Evolutionary conservation across 2,888 invertebrate species (phyloP), one percentile per base, ranked within the genome.

Genomic region (Caenorhabditis afra): DNA sequence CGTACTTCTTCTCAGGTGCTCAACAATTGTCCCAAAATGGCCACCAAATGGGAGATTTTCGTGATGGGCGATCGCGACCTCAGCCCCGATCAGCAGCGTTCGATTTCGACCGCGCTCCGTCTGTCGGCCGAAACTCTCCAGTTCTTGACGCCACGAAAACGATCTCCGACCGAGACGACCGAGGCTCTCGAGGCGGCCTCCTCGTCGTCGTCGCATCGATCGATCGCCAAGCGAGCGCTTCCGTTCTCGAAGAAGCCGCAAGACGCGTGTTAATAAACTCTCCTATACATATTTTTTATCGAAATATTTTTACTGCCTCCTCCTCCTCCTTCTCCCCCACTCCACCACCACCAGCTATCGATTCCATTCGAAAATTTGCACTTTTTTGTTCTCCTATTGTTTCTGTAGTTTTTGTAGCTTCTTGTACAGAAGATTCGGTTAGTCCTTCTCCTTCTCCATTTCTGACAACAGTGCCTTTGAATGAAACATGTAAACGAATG

Each of bases 21-120:
- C 20, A 67, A 47, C 20, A 75, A 67, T 12, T 61, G 50, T 29
- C 61, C 75, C 4, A 39, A 45, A 23, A 61, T 75, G 61, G 52
- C 75, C 1, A 75, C 75, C 1, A 75, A 75, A 62, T 75, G 75
- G 75, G 75, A 75, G 20, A 68, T 75, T 14, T 67, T 75, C 57
- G 75, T 67, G 18, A 62, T 75, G 61, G 75, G 75, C 4, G 67
- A 75, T 20, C 61, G 55, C 8, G n/a, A 22, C 18, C 22, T 75
- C 53, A 61, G 39, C 4, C 39, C 49, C 0, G 61, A 53, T 4
- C 2, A 8, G 0, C 59, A 55, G 10, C 22, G 55, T 5, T 3
- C 18, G n/a, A 62, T 75, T 37, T 47, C 23, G 18, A 10, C 45
- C 1, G 67, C 75, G 4, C 62, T 75, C 14, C 50, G 45, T 1